Evolutionary conservation across 2,888 invertebrate species (phyloP), one percentile per base, ranked within the genome.

Genomic region (Lochmaea crataegi): DNA sequence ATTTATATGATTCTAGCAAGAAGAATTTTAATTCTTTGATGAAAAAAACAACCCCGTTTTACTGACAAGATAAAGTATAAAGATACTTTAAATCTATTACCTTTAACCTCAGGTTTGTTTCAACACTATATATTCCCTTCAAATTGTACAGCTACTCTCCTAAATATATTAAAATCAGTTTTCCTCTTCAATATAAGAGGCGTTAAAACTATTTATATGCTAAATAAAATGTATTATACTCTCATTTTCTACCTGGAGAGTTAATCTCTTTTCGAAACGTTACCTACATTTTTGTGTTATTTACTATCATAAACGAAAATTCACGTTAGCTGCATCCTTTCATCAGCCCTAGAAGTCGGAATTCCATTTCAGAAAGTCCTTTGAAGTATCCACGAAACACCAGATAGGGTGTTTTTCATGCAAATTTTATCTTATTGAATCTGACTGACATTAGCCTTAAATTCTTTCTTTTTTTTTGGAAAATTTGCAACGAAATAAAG

Each of bases 321-420:
- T 48, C 48, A 26, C 18, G 65, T 65, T 26, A 26, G 45, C 22
- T 65, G 14, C 65, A 26, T 51, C 14, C 65, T 65, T 65, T 65
- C 48, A 65, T 65, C 65, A 65, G 22, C 26, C n/a, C 5, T 42
- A 18, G 65, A 65, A 42, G 51, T 65, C 48, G 45, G 22, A 45
- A 22, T 22, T 51, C 51, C 16, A 65, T 65, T 48, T 48, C 48
- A 48, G 48, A 26, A 48, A 48, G 51, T 48, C 45, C 48, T 65
- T 65, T 65, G 65, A 65, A 65, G 65, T 65, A 65, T 18, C 65
- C 48, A 14, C 65, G 65, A 65, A 26, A 45, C 65, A 65, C 26
- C 22, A 26, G 51, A 32, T 65, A 65, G 32, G 48, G 22, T 48
- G 65, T 65, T 65, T 65, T 51, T 65, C 65, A 65, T 65, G 65